These are phyloP conservation scores for Toxotes chatareus DNA, from an alignment of 2,113 vertebrate genomes.

Conservation along the genomic window DNA sequence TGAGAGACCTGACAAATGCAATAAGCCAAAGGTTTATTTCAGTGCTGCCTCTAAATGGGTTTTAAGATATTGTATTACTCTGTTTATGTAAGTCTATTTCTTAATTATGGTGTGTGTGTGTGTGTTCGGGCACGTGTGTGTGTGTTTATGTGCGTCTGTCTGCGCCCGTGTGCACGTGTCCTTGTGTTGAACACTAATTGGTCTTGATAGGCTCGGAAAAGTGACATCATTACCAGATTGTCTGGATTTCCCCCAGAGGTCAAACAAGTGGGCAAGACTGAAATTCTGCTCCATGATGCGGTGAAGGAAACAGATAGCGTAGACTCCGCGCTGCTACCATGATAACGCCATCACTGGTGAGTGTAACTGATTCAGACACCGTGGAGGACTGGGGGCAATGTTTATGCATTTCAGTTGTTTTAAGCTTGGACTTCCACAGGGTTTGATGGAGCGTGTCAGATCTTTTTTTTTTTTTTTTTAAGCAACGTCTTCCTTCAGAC, in stretches of 20 bases:
- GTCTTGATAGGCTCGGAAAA: slow-evolving; percentile 81
- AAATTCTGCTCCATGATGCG: slow-evolving; percentile 41
- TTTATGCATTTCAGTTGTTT: slow-evolving; percentile 31
- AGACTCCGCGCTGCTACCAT: not conserved
- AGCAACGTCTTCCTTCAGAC: not conserved
- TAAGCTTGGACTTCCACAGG: slow-evolving; percentile 10
- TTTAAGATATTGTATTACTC: slow-evolving; percentile 82
- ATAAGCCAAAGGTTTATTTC: slow-evolving; percentile 76
- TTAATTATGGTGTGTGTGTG: slow-evolving; percentile 71
- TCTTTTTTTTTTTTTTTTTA: not conserved
- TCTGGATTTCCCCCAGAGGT: slow-evolving; percentile 75
- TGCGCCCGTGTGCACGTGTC: slow-evolving; percentile 58
- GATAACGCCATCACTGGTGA: slow-evolving; percentile 39
- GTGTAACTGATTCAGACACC: slow-evolving; percentile 29
- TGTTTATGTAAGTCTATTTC: slow-evolving; percentile 82
- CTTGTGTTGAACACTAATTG: slow-evolving; percentile 76
- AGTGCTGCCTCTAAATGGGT: slow-evolving; percentile 74
- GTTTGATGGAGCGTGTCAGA: not conserved
- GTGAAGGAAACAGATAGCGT: slow-evolving; percentile 46
- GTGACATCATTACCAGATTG: slow-evolving; percentile 81
- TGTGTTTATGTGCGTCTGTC: slow-evolving; percentile 55
- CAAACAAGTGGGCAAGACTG: slow-evolving; percentile 68
- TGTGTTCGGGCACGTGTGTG: not conserved
- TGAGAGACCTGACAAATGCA: slow-evolving; percentile 75
- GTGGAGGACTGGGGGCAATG: slow-evolving; percentile 3